Conservation (phyloP, 2,888 invertebrate species). For the Germaria angustata region DNA sequence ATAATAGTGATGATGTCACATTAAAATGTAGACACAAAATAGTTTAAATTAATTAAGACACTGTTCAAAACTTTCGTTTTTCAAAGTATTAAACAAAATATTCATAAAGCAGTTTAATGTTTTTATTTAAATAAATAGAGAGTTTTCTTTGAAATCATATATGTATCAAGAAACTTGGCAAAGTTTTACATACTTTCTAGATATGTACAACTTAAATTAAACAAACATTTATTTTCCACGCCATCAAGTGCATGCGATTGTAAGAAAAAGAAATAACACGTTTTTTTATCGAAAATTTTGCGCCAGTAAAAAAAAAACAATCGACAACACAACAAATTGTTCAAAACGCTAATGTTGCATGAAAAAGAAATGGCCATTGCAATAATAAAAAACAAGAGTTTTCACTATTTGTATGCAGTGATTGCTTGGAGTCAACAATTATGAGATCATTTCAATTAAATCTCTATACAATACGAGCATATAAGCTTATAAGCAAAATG, state of each 20-base stretch:
- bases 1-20: too few species aligned
- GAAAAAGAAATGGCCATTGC: slow-evolving; percentile 36
- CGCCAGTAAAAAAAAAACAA: slow-evolving; percentile 17
- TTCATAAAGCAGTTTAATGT: background rate
- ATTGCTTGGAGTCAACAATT: slow-evolving; percentile 50
- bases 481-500: background rate
- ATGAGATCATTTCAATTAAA: slow-evolving; percentile 54
- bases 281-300: slow-evolving; percentile 28
- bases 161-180: background rate
- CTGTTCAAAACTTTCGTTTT: slow-evolving; percentile 23
- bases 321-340: slow-evolving; percentile 20
- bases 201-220: slow-evolving; percentile 13
- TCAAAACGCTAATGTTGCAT: slow-evolving; percentile 54
- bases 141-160: background rate
- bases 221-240: slow-evolving; percentile 17
- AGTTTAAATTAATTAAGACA: too few species aligned
- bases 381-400: slow-evolving; percentile 41
- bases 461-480: background rate
- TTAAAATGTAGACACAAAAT: too few species aligned
- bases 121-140: background rate
- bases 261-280: slow-evolving; percentile 33
- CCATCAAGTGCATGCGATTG: slow-evolving; percentile 20
- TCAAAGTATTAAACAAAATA: background rate
- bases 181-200: slow-evolving; percentile 7
- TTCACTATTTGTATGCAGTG: slow-evolving; percentile 53